Evolutionary conservation across 35 echinoderm and acorn worm species (phyloP), one percentile per base, ranked within the genome.

Genomic region (Ophiothrix spiculata): DNA sequence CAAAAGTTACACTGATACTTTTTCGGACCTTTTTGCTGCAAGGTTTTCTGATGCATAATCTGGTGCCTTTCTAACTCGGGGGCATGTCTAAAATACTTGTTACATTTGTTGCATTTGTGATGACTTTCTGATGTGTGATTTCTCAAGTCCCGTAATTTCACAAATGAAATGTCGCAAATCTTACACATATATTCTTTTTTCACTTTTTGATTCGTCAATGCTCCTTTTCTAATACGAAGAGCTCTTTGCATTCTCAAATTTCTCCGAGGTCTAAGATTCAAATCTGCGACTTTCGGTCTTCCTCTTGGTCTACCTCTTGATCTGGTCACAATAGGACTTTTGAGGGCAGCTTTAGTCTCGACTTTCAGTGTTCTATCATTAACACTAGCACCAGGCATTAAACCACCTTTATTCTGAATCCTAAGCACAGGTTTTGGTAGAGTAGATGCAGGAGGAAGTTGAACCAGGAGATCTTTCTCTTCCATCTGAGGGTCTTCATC

Each of bases 301-400:
- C 63, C 77, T 8, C 38, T 29, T 25, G 42, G 91, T 0, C 32
- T 63, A 29, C 90, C 85, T 32, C 81, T 76, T 32, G 64, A 84
- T 41, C 83, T 39, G 21, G 88, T 80, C 19, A 85, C 81, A 25
- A 85, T 80, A 0, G 89, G 86, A 77, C 80, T 77, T 73, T 94
- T 90, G 32, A 94, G 80, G 31, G 92, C 92, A 36, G 92, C 92
- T 64, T 94, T 94, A 0, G 92, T 94, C 82, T 90, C 92, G 33
- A 94, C 92, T 75, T 84, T 83, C 29, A 83, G 29, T 28, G 84
- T 75, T 34, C 82, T 16, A 69, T 84, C 89, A 40, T 75, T 74
- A 40, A 19, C 31, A 54, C 74, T 80, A 17, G 40, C 35, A 82
- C 74, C 84, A 25, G 60, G 2, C 29, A 69, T n/a, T 69, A 28